These are phyloP conservation scores for Alloplasta piceator DNA, from an alignment of 2,888 invertebrate genomes.

Conservation along the genomic window DNA sequence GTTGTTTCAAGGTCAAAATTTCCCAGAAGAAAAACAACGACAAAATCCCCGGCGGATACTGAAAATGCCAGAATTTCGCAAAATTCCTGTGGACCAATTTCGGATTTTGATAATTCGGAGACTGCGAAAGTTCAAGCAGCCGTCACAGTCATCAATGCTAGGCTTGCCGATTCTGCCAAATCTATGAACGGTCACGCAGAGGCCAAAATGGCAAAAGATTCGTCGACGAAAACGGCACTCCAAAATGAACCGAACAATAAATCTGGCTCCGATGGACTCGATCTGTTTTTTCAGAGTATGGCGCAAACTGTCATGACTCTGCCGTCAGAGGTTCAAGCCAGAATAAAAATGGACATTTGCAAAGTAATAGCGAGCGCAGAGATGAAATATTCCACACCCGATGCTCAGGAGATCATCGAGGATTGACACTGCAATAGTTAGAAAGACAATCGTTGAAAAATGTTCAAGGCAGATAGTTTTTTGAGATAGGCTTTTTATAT, in stretches of 20 bases:
- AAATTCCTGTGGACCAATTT: neutral
- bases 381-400: constrained; percentile 67
- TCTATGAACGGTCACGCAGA: neutral
- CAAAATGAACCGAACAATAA: neutral
- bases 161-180: constrained; percentile 39
- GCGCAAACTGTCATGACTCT: constrained; percentile 78
- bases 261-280: constrained; percentile 70
- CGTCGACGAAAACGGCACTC: neutral
- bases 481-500: too few species aligned
- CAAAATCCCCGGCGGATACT: neutral
- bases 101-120: neutral
- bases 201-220: neutral
- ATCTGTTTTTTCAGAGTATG: constrained; percentile 80
- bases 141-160: constrained; percentile 50
- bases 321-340: constrained; percentile 77
- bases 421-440: neutral
- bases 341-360: constrained; percentile 80
- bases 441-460: too few species aligned
- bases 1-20: neutral
- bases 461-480: too few species aligned
- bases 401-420: neutral
- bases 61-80: neutral
- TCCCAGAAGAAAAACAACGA: neutral
- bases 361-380: constrained; percentile 80
- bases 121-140: constrained; percentile 17